Evolutionary conservation across 2,888 invertebrate genomes (phyloP).

Genomic region (Charanyca ferruginea): DNA sequence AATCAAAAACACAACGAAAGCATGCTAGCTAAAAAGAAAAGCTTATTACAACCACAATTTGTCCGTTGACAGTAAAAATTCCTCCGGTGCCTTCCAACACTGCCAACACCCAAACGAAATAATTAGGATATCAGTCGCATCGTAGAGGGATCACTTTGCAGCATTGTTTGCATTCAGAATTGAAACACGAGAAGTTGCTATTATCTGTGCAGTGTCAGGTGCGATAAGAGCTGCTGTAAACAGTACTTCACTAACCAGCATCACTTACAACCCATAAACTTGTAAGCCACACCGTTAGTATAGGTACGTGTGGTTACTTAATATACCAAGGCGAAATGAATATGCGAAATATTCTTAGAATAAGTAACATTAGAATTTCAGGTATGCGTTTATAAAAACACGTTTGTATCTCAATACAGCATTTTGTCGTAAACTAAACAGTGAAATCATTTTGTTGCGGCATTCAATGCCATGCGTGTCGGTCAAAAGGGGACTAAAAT

Average conservation of each 20-base stretch:
- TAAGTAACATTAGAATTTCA: not conserved
- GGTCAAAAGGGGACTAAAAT: not conserved
- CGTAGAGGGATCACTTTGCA: constrained; percentile 50
- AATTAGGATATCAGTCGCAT: constrained; percentile 15
- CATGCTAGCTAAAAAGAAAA: constrained; percentile 4
- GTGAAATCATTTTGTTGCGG: not conserved
- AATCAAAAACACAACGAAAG: no score
- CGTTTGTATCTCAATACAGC: not conserved
- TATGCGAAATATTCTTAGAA: not conserved
- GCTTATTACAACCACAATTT: not conserved
- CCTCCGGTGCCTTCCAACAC: not conserved
- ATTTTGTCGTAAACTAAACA: not conserved
- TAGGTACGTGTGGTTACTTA: constrained; percentile 5
- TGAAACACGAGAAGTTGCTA: constrained; percentile 41
- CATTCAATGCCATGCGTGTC: not conserved
- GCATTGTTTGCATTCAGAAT: constrained; percentile 53
- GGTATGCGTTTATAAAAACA: not conserved
- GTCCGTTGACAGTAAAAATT: constrained; percentile 6
- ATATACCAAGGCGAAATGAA: not conserved
- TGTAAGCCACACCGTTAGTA: not conserved
- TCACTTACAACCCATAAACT: not conserved
- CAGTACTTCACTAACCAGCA: not conserved
- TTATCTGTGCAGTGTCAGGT: constrained; percentile 39
- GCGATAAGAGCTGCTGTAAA: constrained; percentile 24
- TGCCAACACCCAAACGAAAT: not conserved